Base-by-base conservation (phyloP, 2,888 invertebrate genomes). In the Chrysina gloriosa region DNA sequence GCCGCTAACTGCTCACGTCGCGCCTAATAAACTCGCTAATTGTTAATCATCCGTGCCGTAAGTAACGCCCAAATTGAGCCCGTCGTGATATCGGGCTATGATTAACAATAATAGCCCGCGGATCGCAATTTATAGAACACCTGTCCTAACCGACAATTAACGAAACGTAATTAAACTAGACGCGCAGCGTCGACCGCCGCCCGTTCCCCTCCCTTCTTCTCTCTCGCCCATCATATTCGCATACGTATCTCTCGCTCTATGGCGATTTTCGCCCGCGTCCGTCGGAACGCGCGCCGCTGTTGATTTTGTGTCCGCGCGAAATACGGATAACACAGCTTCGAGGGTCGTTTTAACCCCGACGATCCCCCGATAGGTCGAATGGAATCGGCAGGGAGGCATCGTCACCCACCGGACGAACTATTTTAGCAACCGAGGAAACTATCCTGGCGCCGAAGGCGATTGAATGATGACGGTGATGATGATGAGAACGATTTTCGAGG, bases 61-160 rank as follows among this genome's bases (percentile, higher is more conserved):
- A 65, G 65, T 65, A 65, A 56, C 54, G 45, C 39, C 56, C 45
- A 65, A 65, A 65, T 65, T 65, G 54, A 56, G 54, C 65, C 56
- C 42, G n/a, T n/a, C n/a, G 56, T 65, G 52, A 68, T 70, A 70
- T 70, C 70, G 70, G 67, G n/a, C n/a, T 69, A 65, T 67, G 71
- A 71, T 71, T 71, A 71, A 71, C 71, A 71, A 71, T 71, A 71
- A 71, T 68, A 71, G 71, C 71, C 71, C 65, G 56, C 58, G 68
- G 58, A 34, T 47, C 48, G 54, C 68, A 68, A 68, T 68, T 68
- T 68, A 65, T 68, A 68, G 68, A 68, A 68, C 71, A 71, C 71
- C 71, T 71, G 71, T 69, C 71, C 54, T 58, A 58, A 68, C 64
- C 48, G 68, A 58, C 70, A 69, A 69, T 69, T 69, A 71, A 70